These are phyloP conservation scores for Arenaria interpres DNA, from an alignment of 2,113 vertebrate species.

Conservation along the genomic window DNA sequence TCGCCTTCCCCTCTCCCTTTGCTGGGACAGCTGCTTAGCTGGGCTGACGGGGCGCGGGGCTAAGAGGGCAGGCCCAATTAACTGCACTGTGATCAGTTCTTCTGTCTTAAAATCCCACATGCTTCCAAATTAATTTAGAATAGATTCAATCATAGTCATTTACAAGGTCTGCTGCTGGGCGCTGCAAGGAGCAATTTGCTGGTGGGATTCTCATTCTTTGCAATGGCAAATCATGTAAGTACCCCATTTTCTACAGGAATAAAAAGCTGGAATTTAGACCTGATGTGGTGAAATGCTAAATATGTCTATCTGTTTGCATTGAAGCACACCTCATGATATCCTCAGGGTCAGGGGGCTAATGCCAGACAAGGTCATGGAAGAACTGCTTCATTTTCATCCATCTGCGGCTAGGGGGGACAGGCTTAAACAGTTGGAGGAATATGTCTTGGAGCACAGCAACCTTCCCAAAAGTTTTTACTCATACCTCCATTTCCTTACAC, in stretches of 20 bases:
- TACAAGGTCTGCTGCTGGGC: conserved; percentile 17
- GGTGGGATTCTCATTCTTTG: neutral
- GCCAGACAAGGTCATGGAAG: neutral
- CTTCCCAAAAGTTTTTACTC: neutral
- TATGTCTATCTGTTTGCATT: neutral
- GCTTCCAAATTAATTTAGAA: conserved; percentile 39
- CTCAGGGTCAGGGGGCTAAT: neutral
- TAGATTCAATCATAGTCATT: conserved; percentile 29
- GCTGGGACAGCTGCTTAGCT: conserved; percentile 21
- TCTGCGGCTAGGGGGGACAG: neutral
- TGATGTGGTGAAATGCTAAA: neutral
- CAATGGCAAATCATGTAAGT: neutral
- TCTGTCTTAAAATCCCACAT: neutral
- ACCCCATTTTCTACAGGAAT: neutral
- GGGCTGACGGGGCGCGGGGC: neutral
- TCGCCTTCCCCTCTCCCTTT: neutral
- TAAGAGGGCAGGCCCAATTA: neutral
- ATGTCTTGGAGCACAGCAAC: neutral
- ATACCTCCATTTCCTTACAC: neutral
- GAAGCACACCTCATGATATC: neutral
- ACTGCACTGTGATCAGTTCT: neutral
- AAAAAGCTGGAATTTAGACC: neutral
- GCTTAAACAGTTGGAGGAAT: neutral
- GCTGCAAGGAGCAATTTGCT: neutral
- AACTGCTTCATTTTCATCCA: neutral